Evolutionary conservation across 92 coral and sea anemone genomes (phyloP), one percentile per base, ranked within the genome.

Genomic region (Palythoa grandiflora): DNA sequence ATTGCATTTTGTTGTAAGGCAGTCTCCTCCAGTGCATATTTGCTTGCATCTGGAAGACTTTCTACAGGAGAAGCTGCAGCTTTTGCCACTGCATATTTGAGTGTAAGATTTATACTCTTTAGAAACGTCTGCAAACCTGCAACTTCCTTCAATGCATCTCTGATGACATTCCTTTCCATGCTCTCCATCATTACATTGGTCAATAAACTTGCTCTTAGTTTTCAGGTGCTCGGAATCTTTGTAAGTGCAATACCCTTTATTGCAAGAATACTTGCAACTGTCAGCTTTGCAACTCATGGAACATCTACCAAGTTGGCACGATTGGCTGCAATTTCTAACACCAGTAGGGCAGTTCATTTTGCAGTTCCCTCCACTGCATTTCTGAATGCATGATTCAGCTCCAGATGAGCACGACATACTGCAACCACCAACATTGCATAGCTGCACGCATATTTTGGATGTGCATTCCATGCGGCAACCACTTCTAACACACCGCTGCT

Each of bases 391-490:
- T 37, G 89, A 85, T 68, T 89, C 70, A 63, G 86, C 94, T 36
- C 94, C 94, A 36, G 79, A 76, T 1, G 96, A 87, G 38, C 98
- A 95, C 8, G 88, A 74, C 88, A 95, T 91, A 52, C 91, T 95
- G 59, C 98, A 95, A 16, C 98, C 96, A 44, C 92, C 89, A 8
- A 92, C 92, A 17, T 91, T 90, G 68, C 98, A 95, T 13, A 77
- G 73, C 89, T 95, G 98, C 19, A 44, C 50, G 78, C 98, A 95
- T 63, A 72, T 86, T 5, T 91, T 89, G 6, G 96, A 86, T 39
- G 63, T 71, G 53, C 98, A 95, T 63, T 87, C 84, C 98, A 95
- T 93, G 16, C 91, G 88, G 81, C 98, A 95, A 6, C 96, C 94
- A 68, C 93, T 87, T 75, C 98, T 89, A 37, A 91, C 74, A 84